Percentiles rank a stretch among this genome's conserved stretches.
phyloP scores from a whole-genome alignment of 2,797 vertebrate genomes.

The Clarias laeviceps region DNA sequence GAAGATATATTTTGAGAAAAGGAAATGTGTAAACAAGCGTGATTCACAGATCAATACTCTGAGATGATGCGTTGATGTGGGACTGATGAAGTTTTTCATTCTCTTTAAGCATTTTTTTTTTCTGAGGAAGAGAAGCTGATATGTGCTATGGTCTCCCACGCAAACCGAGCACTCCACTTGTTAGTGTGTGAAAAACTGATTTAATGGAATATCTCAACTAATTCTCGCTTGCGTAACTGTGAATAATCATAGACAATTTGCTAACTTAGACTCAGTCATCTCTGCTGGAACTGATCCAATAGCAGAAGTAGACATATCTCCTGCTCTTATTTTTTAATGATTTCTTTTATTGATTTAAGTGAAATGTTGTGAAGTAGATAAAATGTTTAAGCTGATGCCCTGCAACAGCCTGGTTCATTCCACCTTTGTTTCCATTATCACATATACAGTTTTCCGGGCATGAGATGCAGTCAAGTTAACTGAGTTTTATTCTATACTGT shows the following conservation, averaged over 20 bases:
- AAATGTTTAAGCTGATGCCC: neutral
- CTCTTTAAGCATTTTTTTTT: neutral
- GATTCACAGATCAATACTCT: constrained; percentile 55
- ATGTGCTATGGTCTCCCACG: neutral
- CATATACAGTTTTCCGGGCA: neutral
- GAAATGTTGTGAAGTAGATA: neutral
- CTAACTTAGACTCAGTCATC: constrained; percentile 39
- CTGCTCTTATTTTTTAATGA: constrained; percentile 35
- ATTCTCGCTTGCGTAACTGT: constrained; percentile 32
- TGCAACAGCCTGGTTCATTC: neutral
- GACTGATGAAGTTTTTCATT: constrained; percentile 28
- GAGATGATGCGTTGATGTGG: constrained; percentile 30
- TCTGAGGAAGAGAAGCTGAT: neutral
- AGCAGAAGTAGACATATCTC: constrained; percentile 1
- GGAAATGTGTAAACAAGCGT: constrained; percentile 53
- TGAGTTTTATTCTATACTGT: neutral
- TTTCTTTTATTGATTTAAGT: constrained; percentile 5
- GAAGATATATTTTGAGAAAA: constrained; percentile 47
- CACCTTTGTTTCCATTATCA: neutral
- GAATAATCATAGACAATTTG: constrained; percentile 40
- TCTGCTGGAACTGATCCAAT: constrained; percentile 4
- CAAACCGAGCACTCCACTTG: neutral
- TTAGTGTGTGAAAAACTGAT: constrained; percentile 39
- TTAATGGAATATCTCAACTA: constrained; percentile 29
- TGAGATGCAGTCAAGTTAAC: neutral